Conservation (phyloP, 1,140 invertebrate genomes). For the Laupala kohalensis region DNA sequence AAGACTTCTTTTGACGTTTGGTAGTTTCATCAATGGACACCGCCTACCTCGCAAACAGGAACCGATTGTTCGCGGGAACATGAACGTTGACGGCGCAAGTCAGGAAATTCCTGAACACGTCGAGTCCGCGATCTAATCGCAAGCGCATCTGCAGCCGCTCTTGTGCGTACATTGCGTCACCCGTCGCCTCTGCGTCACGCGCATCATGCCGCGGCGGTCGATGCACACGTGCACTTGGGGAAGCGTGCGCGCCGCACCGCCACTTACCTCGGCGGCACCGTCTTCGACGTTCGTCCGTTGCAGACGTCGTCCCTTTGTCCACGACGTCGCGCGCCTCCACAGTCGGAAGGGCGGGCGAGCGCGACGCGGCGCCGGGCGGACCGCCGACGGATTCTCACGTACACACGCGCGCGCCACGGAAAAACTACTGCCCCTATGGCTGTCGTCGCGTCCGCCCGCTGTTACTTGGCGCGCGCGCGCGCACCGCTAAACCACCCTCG, state of each 20-base stretch:
- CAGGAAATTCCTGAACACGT: too few relatives aligned
- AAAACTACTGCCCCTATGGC: neutral
- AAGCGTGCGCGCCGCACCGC: neutral
- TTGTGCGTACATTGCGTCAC: neutral
- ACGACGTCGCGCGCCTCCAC: slow-evolving; percentile 25
- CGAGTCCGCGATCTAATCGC: too few relatives aligned
- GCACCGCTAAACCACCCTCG: slow-evolving; percentile 24
- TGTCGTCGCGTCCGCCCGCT: slow-evolving; percentile 17
- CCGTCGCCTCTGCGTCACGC: neutral
- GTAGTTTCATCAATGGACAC: too few relatives aligned
- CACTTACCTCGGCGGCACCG: neutral
- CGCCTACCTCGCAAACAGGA: too few relatives aligned
- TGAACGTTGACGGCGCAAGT: too few relatives aligned
- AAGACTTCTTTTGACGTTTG: too few relatives aligned
- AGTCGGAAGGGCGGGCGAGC: too few relatives aligned
- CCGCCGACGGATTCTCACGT: neutral
- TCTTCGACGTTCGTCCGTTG: neutral
- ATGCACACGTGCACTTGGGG: neutral
- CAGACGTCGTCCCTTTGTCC: too few relatives aligned
- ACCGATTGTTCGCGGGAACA: too few relatives aligned
- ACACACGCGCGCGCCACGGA: neutral
- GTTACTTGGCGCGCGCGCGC: slow-evolving; percentile 29
- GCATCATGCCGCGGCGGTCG: neutral
- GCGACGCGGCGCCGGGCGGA: too few relatives aligned
- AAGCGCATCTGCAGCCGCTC: too few relatives aligned